Conservation (phyloP, 2,888 invertebrate species). For the Antheraea assamensis region DNA sequence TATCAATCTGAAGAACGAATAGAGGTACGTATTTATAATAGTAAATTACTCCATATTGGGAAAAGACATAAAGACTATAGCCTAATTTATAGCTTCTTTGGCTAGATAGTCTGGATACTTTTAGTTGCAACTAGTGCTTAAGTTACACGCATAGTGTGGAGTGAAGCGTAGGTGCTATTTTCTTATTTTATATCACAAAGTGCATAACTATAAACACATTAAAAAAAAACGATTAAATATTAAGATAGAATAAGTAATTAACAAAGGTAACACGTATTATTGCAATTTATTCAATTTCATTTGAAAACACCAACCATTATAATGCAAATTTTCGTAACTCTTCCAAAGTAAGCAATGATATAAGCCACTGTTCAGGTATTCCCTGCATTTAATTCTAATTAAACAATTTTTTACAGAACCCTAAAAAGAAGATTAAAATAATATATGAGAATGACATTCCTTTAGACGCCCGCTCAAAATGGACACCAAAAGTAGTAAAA, state of each 20-base stretch:
- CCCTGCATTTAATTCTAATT: not conserved
- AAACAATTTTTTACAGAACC: not conserved
- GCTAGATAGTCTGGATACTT: not conserved
- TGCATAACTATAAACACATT: not conserved
- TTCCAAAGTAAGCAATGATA: not conserved
- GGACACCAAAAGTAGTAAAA: not conserved
- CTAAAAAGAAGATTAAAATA: conserved; percentile 4
- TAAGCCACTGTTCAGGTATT: not conserved
- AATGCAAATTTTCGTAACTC: not conserved
- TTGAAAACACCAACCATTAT: not conserved
- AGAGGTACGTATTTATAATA: not conserved
- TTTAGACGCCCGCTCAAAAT: not conserved
- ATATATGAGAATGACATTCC: not conserved
- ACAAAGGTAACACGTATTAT: not conserved
- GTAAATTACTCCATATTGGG: no score
- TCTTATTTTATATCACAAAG: not conserved
- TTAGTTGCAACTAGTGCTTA: no score
- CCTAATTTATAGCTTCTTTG: not conserved
- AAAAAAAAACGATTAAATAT: no score
- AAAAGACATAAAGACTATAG: no score
- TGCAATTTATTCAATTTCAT: not conserved
- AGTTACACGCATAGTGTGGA: not conserved
- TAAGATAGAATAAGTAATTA: no score
- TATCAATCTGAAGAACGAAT: not conserved
- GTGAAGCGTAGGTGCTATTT: not conserved